Conservation (phyloP, 2,113 vertebrate species). For the Ptyas mucosa region DNA sequence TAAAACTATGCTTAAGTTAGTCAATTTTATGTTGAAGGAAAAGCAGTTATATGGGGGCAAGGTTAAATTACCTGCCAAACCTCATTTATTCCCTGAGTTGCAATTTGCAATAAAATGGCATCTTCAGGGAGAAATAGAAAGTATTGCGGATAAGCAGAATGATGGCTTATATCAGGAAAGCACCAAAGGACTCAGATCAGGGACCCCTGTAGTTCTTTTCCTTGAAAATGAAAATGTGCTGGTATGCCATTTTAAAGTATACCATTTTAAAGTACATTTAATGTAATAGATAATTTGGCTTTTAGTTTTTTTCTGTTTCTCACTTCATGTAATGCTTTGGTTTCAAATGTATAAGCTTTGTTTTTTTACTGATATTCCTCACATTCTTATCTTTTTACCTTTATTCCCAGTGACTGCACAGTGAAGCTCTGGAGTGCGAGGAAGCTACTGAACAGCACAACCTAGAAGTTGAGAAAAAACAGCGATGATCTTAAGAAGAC, state of each 20-base stretch:
- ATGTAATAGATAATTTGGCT: background rate
- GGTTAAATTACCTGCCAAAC: background rate
- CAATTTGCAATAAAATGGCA: background rate
- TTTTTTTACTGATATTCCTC: background rate
- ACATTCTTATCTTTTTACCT: slow-evolving; percentile 35
- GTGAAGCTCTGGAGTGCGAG: slow-evolving; percentile 89
- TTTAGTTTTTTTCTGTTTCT: background rate
- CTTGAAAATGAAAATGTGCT: background rate
- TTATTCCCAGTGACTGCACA: slow-evolving; percentile 82
- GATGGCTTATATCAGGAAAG: background rate
- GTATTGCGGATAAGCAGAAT: background rate
- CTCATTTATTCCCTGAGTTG: background rate
- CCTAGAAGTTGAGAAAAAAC: slow-evolving; percentile 50
- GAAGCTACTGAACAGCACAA: slow-evolving; percentile 56
- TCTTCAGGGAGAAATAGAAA: background rate
- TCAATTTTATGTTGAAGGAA: background rate
- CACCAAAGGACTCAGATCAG: background rate
- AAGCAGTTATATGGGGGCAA: background rate
- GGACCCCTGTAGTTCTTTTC: background rate
- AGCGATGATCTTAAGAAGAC: slow-evolving; percentile 27
- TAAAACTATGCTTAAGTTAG: background rate
- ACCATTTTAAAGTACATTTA: background rate
- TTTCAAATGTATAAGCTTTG: background rate
- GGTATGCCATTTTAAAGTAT: background rate
- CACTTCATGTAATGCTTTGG: fast-evolving